Evolutionary conservation across 2,113 vertebrate genomes (phyloP), one percentile per base, ranked within the genome.

Genomic region (Stigmatopora nigra): DNA sequence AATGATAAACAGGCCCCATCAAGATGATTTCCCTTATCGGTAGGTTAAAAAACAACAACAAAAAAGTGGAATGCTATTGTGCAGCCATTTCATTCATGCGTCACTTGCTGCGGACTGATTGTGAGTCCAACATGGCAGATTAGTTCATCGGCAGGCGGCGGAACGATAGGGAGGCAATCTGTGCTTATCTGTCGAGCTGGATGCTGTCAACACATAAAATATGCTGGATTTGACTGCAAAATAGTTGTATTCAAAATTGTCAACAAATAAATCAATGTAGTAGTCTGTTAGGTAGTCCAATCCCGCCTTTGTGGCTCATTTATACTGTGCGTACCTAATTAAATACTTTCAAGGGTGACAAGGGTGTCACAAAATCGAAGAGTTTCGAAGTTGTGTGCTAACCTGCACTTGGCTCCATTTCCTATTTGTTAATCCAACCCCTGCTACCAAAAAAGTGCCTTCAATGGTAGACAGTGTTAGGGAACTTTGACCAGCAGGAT

Each of bases 11-110:
- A 65, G 72, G 79, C 78, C 75, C 79, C 86, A 88, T 90, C 87
- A 75, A 88, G 88, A 84, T 79, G 81, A 76, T 84, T 89, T 88
- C 76, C 80, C 77, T 86, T 85, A 86, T 88, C 83, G 64, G 69
- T 61, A 59, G 68, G 52, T 60, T 45, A 65, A 68, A 31, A n/a
- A n/a, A n/a, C n/a, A n/a, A n/a, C n/a, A n/a, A n/a, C n/a, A n/a
- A 31, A 31, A 31, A 31, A 3, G 67, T 68, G 81, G 71, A 77
- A 53, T 81, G 69, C 76, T 31, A 71, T 86, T 86, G 88, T 88
- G 77, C 73, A 73, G 59, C 70, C 67, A 56, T 51, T 76, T 83
- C 78, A 78, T 72, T 80, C 78, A 63, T 67, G 78, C 66, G 82
- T 84, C 84, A 87, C 82, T 74, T 86, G 82, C 74, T 71, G 56